Base-by-base conservation (phyloP, 2,888 invertebrate genomes). In the Lepidocyrtoides sp. region DNA sequence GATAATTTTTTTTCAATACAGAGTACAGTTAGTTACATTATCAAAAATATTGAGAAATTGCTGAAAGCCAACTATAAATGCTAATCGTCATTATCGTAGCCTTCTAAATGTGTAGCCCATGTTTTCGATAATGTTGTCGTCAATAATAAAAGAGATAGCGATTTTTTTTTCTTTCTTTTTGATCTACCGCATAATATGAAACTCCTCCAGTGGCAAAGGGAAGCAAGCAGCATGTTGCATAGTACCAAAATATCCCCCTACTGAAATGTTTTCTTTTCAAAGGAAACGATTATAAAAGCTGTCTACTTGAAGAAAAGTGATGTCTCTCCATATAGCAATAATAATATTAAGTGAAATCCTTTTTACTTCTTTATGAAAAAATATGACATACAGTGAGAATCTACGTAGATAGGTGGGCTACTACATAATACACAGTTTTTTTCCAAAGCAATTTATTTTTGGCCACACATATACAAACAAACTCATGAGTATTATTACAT, bases 241-340 rank as follows among this genome's bases (percentile, higher is more conserved):
- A 48, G 36, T 36, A 36, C 36, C 7, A 36, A 2, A 36, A n/a
- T n/a, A n/a, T n/a, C n/a, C 36, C 3, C 36, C 7, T 36, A 7
- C 44, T 12, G 44, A 4, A n/a, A 12, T 8, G 51, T 51, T 14
- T 51, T 4, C 3, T 14, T 51, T 51, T 51, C n/a, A 14, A 51
- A 51, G n/a, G 51, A n/a, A 51, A 51, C 51, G 14, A 51, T 51
- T 51, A 51, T 51, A 51, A 51, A 51, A n/a, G 51, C 51, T 51
- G 51, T 44, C n/a, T n/a, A 4, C n/a, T 51, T n/a, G 51, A 51
- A 10, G 4, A 10, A 51, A 51, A 51, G 51, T n/a, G 20, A 57
- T 20, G 57, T 23, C 57, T 51, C 51, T 51, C n/a, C 51, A n/a
- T n/a, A 51, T 51, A 36, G 36, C 7, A 36, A 7, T 36, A 36